These are phyloP conservation scores for Therioaphis trifolii DNA, from an alignment of 2,888 invertebrate genomes.

Conservation along the genomic window DNA sequence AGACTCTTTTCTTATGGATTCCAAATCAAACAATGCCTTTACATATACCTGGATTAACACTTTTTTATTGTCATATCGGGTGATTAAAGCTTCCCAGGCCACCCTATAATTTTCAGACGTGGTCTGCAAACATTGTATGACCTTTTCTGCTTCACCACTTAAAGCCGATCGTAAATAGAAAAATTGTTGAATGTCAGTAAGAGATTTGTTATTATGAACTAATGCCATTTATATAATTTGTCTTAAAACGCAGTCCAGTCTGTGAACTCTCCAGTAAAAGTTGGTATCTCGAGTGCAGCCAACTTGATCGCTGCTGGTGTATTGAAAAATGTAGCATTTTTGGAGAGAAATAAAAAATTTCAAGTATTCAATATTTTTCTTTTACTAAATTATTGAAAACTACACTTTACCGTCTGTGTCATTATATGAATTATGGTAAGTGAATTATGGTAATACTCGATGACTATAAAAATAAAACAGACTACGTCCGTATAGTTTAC, in stretches of 20 bases:
- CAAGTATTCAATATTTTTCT: too few relatives aligned
- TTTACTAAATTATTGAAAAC: too few relatives aligned
- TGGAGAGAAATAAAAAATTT: too few relatives aligned
- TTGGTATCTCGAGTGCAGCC: constrained; percentile 18
- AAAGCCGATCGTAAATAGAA: constrained; percentile 2
- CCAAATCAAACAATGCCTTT: constrained; percentile 20
- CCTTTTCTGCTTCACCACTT: not conserved
- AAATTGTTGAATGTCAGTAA: constrained; percentile 12
- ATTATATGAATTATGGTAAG: too few relatives aligned
- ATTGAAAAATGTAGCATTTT: too few relatives aligned
- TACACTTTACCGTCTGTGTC: too few relatives aligned
- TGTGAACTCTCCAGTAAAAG: not conserved
- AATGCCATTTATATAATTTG: not conserved
- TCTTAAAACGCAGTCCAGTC: constrained; percentile 15
- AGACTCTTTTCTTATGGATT: not conserved
- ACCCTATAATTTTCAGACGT: constrained; percentile 31
- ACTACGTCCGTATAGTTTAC: too few relatives aligned
- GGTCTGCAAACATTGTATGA: not conserved
- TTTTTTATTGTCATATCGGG: constrained; percentile 14
- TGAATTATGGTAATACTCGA: too few relatives aligned
- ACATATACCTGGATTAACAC: not conserved
- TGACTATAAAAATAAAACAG: too few relatives aligned
- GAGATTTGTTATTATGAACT: not conserved
- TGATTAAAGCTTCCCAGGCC: not conserved
- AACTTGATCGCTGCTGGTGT: constrained; percentile 2